Evolutionary conservation across 2,797 vertebrate species (phyloP), one percentile per base, ranked within the genome.

Genomic region (Poeciliopsis presidionis): DNA sequence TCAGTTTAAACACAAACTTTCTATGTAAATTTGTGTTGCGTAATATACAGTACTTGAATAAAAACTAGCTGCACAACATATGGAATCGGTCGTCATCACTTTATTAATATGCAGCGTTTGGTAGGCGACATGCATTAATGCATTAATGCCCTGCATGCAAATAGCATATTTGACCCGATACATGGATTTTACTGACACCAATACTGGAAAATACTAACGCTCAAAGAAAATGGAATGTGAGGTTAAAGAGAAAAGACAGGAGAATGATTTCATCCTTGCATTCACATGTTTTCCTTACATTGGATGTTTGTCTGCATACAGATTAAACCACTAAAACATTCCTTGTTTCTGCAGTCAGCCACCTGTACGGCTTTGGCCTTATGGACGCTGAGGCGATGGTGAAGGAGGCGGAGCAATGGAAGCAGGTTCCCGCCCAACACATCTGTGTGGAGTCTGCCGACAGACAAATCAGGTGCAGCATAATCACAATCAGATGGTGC

Each of bases 341-440:
- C 49, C 39, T 9, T 79, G 41, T 65, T 89, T 78, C 90, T 87
- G 12, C 93, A 99, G 98, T 99, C 92, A 99, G 98, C 90, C 98
- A 99, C 77, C 95, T 99, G 69, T 99, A 99, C 76, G 98, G 98
- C 89, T 99, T 99, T 86, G 98, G 98, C 81, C 94, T 99, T 89
- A 99, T 99, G 98, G 98, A 99, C 65, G 98, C 98, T 0, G 98
- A 99, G 94, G 98, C 98, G 45, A 99, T 99, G 98, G 98, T 99
- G 92, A 97, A 97, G 93, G 98, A 99, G 92, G 98, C 98, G 0
- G 98, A 98, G 92, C 96, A 96, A 85, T 99, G 98, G 98, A 98
- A 96, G 84, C 97, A 97, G 0, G 97, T 99, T n/a, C 98, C 98
- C 33, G 61, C 94, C 76, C 98, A 99, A 90, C 98, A 98, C 36